phyloP scores from a whole-genome alignment of 2,888 invertebrate species.

The Lissonota sp. region DNA sequence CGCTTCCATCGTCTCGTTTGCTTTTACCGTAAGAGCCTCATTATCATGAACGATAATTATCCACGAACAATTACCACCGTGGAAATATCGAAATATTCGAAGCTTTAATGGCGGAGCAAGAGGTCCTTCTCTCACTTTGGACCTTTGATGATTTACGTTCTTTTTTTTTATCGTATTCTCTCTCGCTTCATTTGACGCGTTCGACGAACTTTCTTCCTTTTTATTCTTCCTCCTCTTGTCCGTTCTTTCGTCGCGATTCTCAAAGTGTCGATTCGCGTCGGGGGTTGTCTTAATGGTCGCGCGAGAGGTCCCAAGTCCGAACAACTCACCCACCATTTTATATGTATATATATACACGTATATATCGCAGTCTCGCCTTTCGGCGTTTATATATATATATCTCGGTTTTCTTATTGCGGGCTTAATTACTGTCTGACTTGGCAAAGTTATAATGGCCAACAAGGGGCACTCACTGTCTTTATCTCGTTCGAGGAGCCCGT shows the following conservation, averaged over 20 bases:
- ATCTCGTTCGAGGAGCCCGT: constrained; percentile 62
- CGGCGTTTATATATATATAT: constrained; percentile 33
- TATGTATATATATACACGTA: background rate
- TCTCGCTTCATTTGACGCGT: constrained; percentile 82
- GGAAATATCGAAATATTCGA: constrained; percentile 71
- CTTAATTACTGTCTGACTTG: constrained; percentile 83
- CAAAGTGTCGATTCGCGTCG: constrained; percentile 81
- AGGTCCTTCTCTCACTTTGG: constrained; percentile 62
- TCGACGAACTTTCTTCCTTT: constrained; percentile 60
- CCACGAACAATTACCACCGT: constrained; percentile 77
- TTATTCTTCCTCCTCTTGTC: constrained; percentile 36
- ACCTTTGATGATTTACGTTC: constrained; percentile 80
- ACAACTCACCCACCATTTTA: constrained; percentile 55
- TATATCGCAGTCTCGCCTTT: constrained; percentile 24
- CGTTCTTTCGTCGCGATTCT: constrained; percentile 65
- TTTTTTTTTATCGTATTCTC: constrained; percentile 76
- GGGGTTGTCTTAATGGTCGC: constrained; percentile 79
- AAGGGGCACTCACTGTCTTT: constrained; percentile 72
- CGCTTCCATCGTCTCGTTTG: constrained; percentile 27
- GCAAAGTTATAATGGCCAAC: constrained; percentile 83
- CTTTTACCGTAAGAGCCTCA: constrained; percentile 56
- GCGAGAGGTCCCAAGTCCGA: constrained; percentile 75
- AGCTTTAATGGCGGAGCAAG: constrained; percentile 19
- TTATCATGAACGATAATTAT: constrained; percentile 80
- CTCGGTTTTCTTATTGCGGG: constrained; percentile 80